phyloP scores from a whole-genome alignment of 2,888 invertebrate species.

The Neocrepidodera transversa region DNA sequence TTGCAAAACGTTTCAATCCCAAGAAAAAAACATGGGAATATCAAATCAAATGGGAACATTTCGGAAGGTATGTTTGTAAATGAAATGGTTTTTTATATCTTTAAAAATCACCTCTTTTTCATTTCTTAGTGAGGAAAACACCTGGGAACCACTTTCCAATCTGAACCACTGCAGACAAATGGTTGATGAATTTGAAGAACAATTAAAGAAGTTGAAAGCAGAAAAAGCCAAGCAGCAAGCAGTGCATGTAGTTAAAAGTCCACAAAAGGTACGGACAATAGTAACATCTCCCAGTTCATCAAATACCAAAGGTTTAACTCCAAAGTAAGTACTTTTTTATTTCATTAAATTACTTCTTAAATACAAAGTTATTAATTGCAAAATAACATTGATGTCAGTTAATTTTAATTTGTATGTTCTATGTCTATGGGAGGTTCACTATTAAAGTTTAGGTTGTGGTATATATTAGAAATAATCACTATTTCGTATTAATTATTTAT shows the following conservation, averaged over 20 bases:
- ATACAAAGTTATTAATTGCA: too few species aligned
- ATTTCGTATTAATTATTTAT: too few species aligned
- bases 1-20: slow-evolving; percentile 84
- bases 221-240: slow-evolving; percentile 56
- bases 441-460: too few species aligned
- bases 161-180: slow-evolving; percentile 79
- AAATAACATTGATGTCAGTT: too few species aligned
- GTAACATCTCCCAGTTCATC: slow-evolving; percentile 14
- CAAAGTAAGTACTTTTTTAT: slow-evolving; percentile 7
- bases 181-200: slow-evolving; percentile 81
- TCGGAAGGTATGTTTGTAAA: slow-evolving; percentile 63
- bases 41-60: slow-evolving; percentile 86
- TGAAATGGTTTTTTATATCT: slow-evolving; percentile 13
- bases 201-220: slow-evolving; percentile 74
- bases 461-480: too few species aligned
- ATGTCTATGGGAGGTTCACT: too few species aligned
- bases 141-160: slow-evolving; percentile 84
- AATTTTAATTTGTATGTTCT: too few species aligned
- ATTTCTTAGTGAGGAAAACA: slow-evolving; percentile 72
- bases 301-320: neutral
- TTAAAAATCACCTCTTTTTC: slow-evolving; percentile 13
- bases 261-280: slow-evolving; percentile 16
- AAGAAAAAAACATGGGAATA: slow-evolving; percentile 79
- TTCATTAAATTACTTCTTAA: too few species aligned
- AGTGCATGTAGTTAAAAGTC: slow-evolving; percentile 44